These are phyloP conservation scores for Helarctos malayanus DNA, from an alignment of 2,797 vertebrate species.

Conservation along the genomic window DNA sequence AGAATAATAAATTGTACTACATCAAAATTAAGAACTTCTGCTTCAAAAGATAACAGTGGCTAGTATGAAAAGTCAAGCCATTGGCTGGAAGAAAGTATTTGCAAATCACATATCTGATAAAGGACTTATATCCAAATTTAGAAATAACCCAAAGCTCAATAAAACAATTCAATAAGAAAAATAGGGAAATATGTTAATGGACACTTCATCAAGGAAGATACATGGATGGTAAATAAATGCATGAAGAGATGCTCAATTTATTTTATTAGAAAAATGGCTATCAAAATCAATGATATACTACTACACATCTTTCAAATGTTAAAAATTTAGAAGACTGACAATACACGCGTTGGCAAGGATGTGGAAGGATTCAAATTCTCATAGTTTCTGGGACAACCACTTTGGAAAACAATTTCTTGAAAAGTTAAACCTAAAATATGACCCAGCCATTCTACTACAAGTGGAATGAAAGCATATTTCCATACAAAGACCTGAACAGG, in stretches of 20 bases:
- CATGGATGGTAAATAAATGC: neutral
- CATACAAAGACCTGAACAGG: neutral
- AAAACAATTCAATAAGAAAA: constrained; percentile 30
- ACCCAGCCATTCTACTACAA: neutral
- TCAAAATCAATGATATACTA: neutral
- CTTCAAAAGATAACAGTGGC: neutral
- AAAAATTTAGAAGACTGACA: constrained; percentile 4
- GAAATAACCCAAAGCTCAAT: neutral
- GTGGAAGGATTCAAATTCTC: neutral
- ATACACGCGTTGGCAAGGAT: neutral
- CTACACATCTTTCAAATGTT: neutral
- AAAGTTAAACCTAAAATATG: neutral
- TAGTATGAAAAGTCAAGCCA: neutral
- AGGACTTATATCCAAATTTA: neutral
- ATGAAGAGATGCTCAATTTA: neutral
- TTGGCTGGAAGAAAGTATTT: neutral
- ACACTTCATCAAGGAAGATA: neutral
- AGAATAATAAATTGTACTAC: neutral
- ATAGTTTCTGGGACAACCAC: neutral
- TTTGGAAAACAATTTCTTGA: constrained; percentile 34
- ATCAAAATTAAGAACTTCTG: neutral
- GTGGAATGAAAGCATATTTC: neutral
- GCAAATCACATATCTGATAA: neutral
- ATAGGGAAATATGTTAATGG: neutral
- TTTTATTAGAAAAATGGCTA: neutral